phyloP scores from a whole-genome alignment of 2,888 invertebrate genomes.

The Stenichneumon culpator region DNA sequence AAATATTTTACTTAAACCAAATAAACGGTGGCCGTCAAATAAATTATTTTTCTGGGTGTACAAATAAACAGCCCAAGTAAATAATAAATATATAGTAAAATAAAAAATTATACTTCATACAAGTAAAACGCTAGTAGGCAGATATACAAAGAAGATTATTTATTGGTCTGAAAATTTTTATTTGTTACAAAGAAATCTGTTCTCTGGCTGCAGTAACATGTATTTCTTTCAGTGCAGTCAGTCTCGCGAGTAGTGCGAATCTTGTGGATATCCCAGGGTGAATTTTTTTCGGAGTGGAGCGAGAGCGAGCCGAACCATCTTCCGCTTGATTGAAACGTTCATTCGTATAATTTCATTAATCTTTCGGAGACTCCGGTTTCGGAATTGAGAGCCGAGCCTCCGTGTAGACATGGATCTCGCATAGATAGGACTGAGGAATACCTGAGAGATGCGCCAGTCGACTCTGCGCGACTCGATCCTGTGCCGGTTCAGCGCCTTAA shows the following conservation, averaged over 20 bases:
- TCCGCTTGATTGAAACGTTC: constrained; percentile 60
- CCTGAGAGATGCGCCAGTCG: constrained; percentile 35
- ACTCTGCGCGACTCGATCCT: constrained; percentile 25
- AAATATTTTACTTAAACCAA: no score
- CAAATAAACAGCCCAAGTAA: no score
- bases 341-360: constrained; percentile 60
- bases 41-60: no score
- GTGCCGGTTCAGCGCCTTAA: constrained; percentile 22
- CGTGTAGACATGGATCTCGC: not conserved
- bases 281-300: not conserved
- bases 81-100: no score
- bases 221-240: no score
- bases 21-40: no score
- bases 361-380: constrained; percentile 37
- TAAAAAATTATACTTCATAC: no score
- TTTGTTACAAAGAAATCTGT: no score
- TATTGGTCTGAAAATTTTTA: no score
- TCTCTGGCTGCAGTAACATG: no score
- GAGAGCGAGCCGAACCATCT: constrained; percentile 6
- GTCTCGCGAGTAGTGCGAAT: not conserved
- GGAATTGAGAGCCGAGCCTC: constrained; percentile 18
- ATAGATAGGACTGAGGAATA: constrained; percentile 20
- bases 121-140: no score
- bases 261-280: not conserved
- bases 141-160: no score